Conservation (phyloP, 2,113 vertebrate genomes). For the Anhinga anhinga region DNA sequence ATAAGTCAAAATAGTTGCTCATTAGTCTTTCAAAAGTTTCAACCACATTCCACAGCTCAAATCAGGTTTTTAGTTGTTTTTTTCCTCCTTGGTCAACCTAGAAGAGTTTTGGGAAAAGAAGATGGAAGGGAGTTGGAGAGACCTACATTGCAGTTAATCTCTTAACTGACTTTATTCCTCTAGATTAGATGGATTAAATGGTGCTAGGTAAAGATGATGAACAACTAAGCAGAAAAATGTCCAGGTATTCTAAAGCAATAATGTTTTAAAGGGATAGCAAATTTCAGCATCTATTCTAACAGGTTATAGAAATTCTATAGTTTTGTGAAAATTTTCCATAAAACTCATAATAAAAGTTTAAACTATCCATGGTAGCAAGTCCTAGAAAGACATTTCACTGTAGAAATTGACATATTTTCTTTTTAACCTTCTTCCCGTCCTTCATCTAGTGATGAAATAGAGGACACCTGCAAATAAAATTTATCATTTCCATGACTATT, state of each 20-base stretch:
- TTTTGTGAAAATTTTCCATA: neutral
- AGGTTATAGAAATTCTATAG: neutral
- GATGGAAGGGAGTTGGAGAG: neutral
- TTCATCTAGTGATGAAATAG: neutral
- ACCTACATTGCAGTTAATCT: neutral
- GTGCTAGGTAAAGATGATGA: neutral
- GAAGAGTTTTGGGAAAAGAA: neutral
- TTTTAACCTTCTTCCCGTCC: neutral
- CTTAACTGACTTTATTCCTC: neutral
- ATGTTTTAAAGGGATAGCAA: neutral
- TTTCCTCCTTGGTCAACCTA: neutral
- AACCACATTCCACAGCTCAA: neutral
- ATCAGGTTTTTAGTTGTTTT: neutral
- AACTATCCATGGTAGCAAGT: neutral
- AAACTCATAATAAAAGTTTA: neutral
- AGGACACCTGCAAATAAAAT: neutral
- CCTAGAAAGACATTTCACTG: neutral
- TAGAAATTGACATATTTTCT: neutral
- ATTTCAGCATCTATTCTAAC: neutral
- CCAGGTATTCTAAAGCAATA: neutral
- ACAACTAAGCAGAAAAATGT: neutral
- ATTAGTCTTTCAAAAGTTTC: neutral
- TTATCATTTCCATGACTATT: neutral
- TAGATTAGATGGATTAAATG: neutral
- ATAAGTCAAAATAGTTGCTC: neutral